phyloP scores from a whole-genome alignment of 2,113 vertebrate genomes.

The Anhinga anhinga region DNA sequence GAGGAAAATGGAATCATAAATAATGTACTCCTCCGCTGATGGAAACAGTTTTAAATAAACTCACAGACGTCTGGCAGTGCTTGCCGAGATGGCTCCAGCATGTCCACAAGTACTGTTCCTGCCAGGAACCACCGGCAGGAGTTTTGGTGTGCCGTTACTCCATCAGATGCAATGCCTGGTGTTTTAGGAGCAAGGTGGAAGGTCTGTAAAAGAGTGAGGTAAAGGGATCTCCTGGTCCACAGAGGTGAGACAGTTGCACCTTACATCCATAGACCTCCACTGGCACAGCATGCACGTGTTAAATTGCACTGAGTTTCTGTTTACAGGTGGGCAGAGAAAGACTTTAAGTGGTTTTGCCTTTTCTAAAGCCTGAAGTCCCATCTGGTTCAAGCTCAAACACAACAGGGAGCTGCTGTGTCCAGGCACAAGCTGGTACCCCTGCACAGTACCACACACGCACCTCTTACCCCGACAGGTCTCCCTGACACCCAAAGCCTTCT shows the following conservation, averaged over 20 bases:
- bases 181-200: not conserved
- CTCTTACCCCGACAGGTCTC: not conserved
- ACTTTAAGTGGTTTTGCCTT: not conserved
- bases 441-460: rapidly evolving
- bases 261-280: not conserved
- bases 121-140: not conserved
- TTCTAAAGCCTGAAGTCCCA: not conserved
- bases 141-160: not conserved
- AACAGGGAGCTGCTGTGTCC: not conserved
- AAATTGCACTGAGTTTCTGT: not conserved
- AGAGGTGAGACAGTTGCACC: not conserved
- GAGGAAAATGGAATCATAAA: slow-evolving; percentile 41
- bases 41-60: slow-evolving; percentile 24
- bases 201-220: not conserved
- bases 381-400: not conserved
- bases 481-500: rapidly evolving
- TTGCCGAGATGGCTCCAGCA: not conserved
- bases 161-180: not conserved
- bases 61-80: rapidly evolving
- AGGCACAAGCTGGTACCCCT: not conserved
- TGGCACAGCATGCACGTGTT: rapidly evolving
- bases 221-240: not conserved
- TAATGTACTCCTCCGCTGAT: not conserved
- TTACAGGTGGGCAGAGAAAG: not conserved
- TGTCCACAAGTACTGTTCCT: rapidly evolving